Conservation (phyloP, 2,797 vertebrate species). For the Tamandua tetradactyla region DNA sequence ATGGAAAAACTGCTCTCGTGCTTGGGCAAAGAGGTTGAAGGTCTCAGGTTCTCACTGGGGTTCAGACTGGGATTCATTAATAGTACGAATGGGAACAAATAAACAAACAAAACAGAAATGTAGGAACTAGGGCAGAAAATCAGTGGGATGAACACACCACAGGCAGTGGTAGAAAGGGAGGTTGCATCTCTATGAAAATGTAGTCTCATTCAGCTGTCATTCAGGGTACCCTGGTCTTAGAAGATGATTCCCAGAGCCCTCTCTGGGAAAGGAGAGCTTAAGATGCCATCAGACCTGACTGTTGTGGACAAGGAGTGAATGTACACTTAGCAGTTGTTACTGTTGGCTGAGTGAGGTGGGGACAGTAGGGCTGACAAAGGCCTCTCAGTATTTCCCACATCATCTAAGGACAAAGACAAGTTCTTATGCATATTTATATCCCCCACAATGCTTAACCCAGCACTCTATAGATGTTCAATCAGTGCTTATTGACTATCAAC, state of each 20-base stretch:
- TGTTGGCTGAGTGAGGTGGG: not conserved
- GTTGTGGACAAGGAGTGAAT: not conserved
- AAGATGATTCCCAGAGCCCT: not conserved
- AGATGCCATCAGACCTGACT: not conserved
- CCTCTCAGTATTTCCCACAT: not conserved
- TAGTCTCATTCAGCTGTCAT: not conserved
- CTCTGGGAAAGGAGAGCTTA: not conserved
- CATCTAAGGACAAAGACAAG: not conserved
- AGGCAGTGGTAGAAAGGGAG: not conserved
- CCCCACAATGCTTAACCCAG: not conserved
- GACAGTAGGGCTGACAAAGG: not conserved
- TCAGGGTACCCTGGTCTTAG: not conserved
- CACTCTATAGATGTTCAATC: conserved; percentile 45
- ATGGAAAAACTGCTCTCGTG: not conserved
- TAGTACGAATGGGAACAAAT: not conserved
- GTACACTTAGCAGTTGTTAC: not conserved
- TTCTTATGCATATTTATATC: not conserved
- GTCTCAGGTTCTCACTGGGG: not conserved
- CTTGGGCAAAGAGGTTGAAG: not conserved
- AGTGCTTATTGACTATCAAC: conserved; percentile 50
- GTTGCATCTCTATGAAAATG: not conserved
- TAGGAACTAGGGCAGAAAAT: not conserved
- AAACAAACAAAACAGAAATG: not conserved
- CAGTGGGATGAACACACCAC: not conserved
- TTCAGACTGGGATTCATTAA: not conserved